Percentiles rank a stretch among this genome's conserved stretches.
These are phyloP conservation scores for Coleophora flavipennella DNA, from an alignment of 2,888 invertebrate species.

Conservation along the genomic window DNA sequence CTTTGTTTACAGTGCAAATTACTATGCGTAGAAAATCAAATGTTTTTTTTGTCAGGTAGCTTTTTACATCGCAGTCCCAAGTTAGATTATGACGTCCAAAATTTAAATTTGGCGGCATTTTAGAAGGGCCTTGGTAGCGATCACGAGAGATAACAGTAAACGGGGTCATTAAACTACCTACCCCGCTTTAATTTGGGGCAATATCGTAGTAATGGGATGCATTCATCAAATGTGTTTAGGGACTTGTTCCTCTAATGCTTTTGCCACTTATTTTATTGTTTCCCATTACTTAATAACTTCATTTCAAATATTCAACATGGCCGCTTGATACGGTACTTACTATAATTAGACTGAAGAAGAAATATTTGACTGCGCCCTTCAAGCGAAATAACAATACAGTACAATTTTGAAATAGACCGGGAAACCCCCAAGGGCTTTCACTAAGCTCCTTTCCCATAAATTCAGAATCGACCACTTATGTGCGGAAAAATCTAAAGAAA, in stretches of 20 bases:
- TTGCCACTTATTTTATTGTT: constrained; percentile 47
- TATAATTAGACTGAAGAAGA: constrained; percentile 36
- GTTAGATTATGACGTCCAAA: constrained; percentile 65
- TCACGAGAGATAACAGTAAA: constrained; percentile 57
- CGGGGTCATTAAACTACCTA: constrained; percentile 59
- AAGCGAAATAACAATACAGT: constrained; percentile 31
- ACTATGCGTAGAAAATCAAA: constrained; percentile 11
- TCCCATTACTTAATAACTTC: constrained; percentile 50
- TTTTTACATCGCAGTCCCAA: constrained; percentile 13
- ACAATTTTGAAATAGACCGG: constrained; percentile 50
- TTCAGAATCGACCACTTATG: constrained; percentile 50
- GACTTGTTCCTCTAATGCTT: constrained; percentile 33
- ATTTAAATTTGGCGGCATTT: constrained; percentile 60
- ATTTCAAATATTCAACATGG: constrained; percentile 23
- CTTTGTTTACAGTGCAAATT: constrained; percentile 18
- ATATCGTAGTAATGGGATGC: constrained; percentile 44
- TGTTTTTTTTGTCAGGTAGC: constrained; percentile 14
- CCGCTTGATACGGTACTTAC: constrained; percentile 24
- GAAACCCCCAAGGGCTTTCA: constrained; percentile 38
- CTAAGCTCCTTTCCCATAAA: constrained; percentile 50
- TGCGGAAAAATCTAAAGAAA: constrained; percentile 33
- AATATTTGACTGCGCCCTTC: constrained; percentile 36
- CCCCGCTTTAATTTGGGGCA: constrained; percentile 45
- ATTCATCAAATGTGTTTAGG: constrained; percentile 50
- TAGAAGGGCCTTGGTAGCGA: constrained; percentile 45